phyloP scores from a whole-genome alignment of 2,797 vertebrate species.

The Cetoscarus ocellatus region DNA sequence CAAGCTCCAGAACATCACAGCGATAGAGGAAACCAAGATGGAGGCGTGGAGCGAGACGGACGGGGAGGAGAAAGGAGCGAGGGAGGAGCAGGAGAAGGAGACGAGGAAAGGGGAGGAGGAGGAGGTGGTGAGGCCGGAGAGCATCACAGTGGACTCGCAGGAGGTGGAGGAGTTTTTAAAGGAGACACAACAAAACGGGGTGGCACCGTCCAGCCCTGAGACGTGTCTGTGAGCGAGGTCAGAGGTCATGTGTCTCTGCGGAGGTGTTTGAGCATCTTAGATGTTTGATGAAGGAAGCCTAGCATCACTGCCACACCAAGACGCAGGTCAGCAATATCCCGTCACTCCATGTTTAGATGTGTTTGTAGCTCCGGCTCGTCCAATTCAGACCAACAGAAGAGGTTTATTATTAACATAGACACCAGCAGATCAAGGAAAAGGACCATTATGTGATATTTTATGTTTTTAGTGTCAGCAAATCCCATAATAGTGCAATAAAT shows the following conservation, averaged over 20 bases:
- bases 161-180: conserved; percentile 68
- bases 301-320: conserved; percentile 25
- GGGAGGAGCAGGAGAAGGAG: conserved; percentile 54
- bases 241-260: background rate
- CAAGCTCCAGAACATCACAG: conserved; percentile 64
- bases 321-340: conserved; percentile 16
- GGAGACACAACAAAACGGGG: conserved; percentile 48
- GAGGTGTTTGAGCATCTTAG: background rate
- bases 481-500: background rate
- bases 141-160: conserved; percentile 52
- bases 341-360: conserved; percentile 35
- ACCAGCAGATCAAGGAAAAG: conserved; percentile 43
- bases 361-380: background rate
- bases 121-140: conserved; percentile 33
- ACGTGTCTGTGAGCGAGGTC: conserved; percentile 57
- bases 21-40: conserved; percentile 53
- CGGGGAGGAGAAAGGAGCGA: conserved; percentile 47
- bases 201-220: conserved; percentile 48
- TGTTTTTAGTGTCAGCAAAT: conserved; percentile 10
- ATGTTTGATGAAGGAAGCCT: conserved; percentile 22
- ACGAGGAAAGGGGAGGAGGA: conserved; percentile 3
- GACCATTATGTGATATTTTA: conserved; percentile 9
- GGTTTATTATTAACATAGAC: conserved; percentile 25
- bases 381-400: background rate
- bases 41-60: conserved; percentile 70